Percentiles rank a stretch among this genome's conserved stretches.
Conservation (phyloP, 2,113 vertebrate genomes). For the Pangasianodon hypophthalmus region DNA sequence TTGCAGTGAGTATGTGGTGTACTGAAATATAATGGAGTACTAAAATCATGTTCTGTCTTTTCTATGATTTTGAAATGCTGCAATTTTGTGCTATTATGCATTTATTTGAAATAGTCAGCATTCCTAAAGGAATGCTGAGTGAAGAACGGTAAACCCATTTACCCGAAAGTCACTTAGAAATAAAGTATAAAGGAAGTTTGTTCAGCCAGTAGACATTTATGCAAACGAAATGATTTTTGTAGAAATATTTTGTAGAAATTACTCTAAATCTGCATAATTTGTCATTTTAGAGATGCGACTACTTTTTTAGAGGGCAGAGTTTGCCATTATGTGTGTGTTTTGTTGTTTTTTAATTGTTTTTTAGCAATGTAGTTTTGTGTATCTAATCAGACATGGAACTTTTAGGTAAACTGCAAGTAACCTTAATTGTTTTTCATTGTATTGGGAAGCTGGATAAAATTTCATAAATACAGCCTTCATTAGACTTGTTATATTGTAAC, state of each 20-base stretch:
- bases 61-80: constrained; percentile 3
- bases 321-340: neutral
- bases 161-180: neutral
- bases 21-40: neutral
- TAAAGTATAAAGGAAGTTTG: neutral
- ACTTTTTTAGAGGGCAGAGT: neutral
- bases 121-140: neutral
- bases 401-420: neutral
- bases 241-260: neutral
- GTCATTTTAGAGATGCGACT: neutral
- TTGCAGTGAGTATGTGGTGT: neutral
- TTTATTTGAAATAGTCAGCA: constrained; percentile 6
- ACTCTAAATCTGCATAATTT: neutral
- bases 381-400: neutral
- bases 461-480: neutral
- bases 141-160: neutral
- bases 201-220: neutral
- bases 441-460: neutral
- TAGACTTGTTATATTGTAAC: neutral
- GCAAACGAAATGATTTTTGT: neutral
- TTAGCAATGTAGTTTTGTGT: neutral
- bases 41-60: neutral
- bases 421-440: neutral
- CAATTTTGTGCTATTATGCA: constrained; percentile 21
- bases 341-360: neutral